A percentile compares a stretch with the other conserved stretches of the same genome.
Evolutionary conservation across 2,797 vertebrate species (phyloP).

Genomic region (Salarias fasciatus): DNA sequence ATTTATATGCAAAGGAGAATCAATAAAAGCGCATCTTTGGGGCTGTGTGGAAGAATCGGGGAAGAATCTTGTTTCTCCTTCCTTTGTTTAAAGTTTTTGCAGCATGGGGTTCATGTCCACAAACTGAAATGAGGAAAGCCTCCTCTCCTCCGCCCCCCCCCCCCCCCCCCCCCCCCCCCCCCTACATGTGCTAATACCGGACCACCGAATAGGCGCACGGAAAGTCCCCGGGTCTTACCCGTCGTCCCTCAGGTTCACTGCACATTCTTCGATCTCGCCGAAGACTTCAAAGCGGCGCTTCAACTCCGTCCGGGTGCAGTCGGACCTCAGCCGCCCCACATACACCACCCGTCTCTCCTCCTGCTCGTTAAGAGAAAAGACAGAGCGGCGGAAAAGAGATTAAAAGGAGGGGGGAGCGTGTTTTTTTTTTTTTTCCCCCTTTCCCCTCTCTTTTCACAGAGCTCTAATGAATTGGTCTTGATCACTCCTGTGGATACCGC

Average conservation of each 20-base stretch:
- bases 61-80: conserved; percentile 28
- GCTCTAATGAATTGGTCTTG: conserved; percentile 71
- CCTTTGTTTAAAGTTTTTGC: conserved; percentile 29
- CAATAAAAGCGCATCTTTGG: conserved; percentile 73
- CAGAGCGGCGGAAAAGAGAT: conserved; percentile 57
- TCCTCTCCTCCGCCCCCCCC: too few species aligned
- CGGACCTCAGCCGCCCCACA: conserved; percentile 93
- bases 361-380: conserved; percentile 81
- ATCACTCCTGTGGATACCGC: conserved; percentile 69
- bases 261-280: conserved; percentile 98
- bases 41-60: conserved; percentile 50
- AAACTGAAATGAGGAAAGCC: too few species aligned
- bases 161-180: too few species aligned
- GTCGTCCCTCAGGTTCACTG: conserved; percentile 94
- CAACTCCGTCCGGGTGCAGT: conserved; percentile 93
- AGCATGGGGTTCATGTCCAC: neutral
- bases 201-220: conserved; percentile 1
- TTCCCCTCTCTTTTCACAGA: conserved; percentile 50
- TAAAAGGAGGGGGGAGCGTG: conserved; percentile 50
- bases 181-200: too few species aligned
- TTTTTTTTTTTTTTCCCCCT: conserved; percentile 38
- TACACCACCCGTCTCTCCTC: conserved; percentile 97
- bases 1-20: conserved; percentile 80
- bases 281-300: conserved; percentile 98
- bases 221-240: conserved; percentile 85